Base-by-base conservation (phyloP, 2,113 vertebrate genomes). In the Scomber colias region DNA sequence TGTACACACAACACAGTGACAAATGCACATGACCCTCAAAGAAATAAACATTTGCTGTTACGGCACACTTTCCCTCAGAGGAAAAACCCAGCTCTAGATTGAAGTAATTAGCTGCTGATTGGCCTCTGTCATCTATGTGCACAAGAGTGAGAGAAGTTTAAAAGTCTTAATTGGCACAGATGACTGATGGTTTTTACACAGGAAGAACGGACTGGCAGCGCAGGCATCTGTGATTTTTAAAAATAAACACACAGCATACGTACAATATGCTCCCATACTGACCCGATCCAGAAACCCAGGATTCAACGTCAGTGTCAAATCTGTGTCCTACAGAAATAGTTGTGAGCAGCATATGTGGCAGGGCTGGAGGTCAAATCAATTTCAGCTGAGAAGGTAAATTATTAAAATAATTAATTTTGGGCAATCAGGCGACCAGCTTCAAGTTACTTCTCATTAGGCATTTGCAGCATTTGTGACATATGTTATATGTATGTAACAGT, bases 181-280 rank as follows among this genome's bases (percentile, higher is more conserved):
- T 82, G 84, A 91, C 85, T 75, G 80, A 87, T 87, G 88, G 87
- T 86, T 82, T 87, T 75, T 83, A 83, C 81, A 83, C 80, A 86
- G 74, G 87, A 87, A 83, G 83, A 86, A 85, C 73, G 49, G 68
- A 71, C 78, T 78, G 84, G 82, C 86, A 80, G 84, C 45, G 45
- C 63, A 81, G 87, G 79, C 92, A 92, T 92, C 92, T 92, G 92
- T 89, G 90, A 59, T 79, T 89, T 87, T 91, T 81, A 79, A 77
- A 89, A 92, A 93, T 91, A 92, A 92, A 91, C 85, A 87, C 89
- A 81, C 86, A 83, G 82, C 87, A 87, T 86, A 89, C 81, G 84
- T 87, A 88, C 87, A 91, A 88, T 87, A 90, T 88, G 89, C 77
- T 89, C 83, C 72, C 78, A 63, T 64, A 35, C 61, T 82, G 88